Evolutionary conservation across 1,140 invertebrate species (phyloP).

Genomic region (Drosophila albomicans): DNA sequence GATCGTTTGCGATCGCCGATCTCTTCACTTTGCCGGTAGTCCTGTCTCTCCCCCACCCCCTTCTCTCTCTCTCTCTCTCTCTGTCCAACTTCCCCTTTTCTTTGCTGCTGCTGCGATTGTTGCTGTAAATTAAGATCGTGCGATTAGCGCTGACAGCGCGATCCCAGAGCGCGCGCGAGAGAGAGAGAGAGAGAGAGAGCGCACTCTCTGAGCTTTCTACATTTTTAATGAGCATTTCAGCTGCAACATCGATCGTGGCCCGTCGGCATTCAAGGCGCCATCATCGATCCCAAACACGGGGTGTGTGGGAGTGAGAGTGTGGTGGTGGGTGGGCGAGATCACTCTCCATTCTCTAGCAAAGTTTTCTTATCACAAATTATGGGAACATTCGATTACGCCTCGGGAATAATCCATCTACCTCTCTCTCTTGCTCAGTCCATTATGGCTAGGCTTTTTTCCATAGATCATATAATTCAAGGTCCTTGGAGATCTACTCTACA

Average conservation of each 20-base stretch:
- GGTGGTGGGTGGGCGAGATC: constrained; percentile 40
- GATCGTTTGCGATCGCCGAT: constrained; percentile 55
- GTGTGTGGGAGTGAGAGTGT: constrained; percentile 13
- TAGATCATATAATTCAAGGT: not conserved
- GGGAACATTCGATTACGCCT: constrained; percentile 32
- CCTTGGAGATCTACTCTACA: not conserved
- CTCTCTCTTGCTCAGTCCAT: not conserved
- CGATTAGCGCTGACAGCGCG: constrained; percentile 74
- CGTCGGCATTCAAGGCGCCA: constrained; percentile 55
- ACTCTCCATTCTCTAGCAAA: constrained; percentile 6
- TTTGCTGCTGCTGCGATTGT: constrained; percentile 31
- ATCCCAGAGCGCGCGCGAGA: constrained; percentile 25
- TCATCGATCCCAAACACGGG: constrained; percentile 23
- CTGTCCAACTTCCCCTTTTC: not conserved
- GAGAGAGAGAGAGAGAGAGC: not conserved
- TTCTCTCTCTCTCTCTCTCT: not conserved
- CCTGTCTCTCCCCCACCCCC: constrained; percentile 20
- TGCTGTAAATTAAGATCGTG: constrained; percentile 83
- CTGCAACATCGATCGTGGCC: constrained; percentile 67
- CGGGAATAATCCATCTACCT: not conserved
- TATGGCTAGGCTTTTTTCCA: not conserved
- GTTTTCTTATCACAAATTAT: constrained; percentile 55
- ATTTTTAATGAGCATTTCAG: constrained; percentile 81
- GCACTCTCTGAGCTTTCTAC: constrained; percentile 70
- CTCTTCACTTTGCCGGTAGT: constrained; percentile 57